Evolutionary conservation across 2,113 vertebrate species (phyloP), one percentile per base, ranked within the genome.

Genomic region (Sebastes fasciatus): DNA sequence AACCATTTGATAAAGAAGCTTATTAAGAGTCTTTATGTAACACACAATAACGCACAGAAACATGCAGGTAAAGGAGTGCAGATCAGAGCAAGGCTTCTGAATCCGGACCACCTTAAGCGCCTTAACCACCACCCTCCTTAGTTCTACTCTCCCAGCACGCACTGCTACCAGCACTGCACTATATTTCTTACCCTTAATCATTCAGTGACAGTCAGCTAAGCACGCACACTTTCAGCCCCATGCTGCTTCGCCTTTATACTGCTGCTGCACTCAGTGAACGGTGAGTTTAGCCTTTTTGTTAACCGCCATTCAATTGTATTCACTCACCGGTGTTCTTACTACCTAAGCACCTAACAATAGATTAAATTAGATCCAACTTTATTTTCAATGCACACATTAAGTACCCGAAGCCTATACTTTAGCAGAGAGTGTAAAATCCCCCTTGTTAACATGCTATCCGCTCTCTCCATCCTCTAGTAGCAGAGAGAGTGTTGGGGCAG

Each of bases 171-270:
- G 79, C 77, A 48, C 81, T 66, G 74, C 84, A 69, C 77, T 83
- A 79, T 88, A 83, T 84, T 82, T 88, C 83, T 85, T 86, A 80
- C 86, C 77, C 76, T 85, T 91, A 92, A 88, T 90, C 89, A 90
- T 77, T 70, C 83, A 78, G 83, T 75, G 83, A 91, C 89, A 85
- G 89, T 65, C 80, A 62, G 86, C 90, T 89, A 76, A 81, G 82
- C 75, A 65, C 46, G n/a, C 77, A 76, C 64, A 49, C 80, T 67
- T 84, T 79, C 68, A 77, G 79, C 42, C 40, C 75, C 73, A 49
- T 80, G 57, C 19, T 80, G 52, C 66, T 70, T 71, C 3, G 23
- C 69, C 61, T 84, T 69, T 54, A 57, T 60, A 34, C 82, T 60
- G 74, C 80, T 82, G 54, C 34, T 34, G 34, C 76, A 77, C 75